Evolutionary conservation across 2,797 vertebrate genomes (phyloP), one percentile per base, ranked within the genome.

Genomic region (Yasuhikotakia modesta): DNA sequence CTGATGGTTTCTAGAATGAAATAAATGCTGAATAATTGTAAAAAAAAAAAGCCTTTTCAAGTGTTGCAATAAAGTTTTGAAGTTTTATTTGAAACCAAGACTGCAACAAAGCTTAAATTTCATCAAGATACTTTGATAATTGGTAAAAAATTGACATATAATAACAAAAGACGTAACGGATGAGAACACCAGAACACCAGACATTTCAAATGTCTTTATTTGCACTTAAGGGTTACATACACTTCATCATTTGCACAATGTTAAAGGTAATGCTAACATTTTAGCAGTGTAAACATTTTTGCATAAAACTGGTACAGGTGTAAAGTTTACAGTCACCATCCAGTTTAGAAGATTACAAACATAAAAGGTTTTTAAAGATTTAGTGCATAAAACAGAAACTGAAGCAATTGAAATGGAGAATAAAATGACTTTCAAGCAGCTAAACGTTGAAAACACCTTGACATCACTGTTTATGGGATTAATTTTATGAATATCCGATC

Each of bases 171-270:
- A n/a, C n/a, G n/a, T n/a, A n/a, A n/a, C n/a, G n/a, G n/a, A n/a
- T 39, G 35, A 10, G 8, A 39, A n/a, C n/a, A n/a, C n/a, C 8
- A 39, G 4, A 27, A 27, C 32, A 39, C 1, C 8, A 39, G 8
- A 8, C 1, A 3, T 21, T 8, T 72, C 60, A 45, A 60, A 48
- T 14, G 2, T 72, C 3, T 72, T 72, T 70, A 70, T 70, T 70
- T 12, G 10, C 14, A 58, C 53, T 10, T 21, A 63, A 50, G 55
- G 8, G 27, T 5, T n/a, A 3, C 2, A 46, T 13, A 61, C 17
- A 21, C 27, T n/a, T 30, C 17, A 30, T 2, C 0, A 16, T 32
- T 16, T 11, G 22, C 32, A 73, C 24, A 48, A 14, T 16, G 30
- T 39, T 19, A 72, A n/a, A 30, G 3, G 2, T 30, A 24, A 13